Conservation (phyloP, 1,140 invertebrate genomes). For the Cherax destructor region DNA sequence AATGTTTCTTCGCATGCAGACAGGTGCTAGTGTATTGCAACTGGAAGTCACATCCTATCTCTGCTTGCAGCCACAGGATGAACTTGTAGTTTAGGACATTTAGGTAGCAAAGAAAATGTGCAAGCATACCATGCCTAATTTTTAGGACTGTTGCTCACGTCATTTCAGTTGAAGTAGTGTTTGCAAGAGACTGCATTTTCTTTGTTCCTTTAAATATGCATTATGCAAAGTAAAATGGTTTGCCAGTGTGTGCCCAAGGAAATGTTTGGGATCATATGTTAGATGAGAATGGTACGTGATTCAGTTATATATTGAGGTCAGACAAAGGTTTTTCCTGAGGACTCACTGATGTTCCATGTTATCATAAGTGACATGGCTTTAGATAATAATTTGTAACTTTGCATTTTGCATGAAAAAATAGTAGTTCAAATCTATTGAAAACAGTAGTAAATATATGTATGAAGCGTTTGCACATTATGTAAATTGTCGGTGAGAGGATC, state of each 20-base stretch:
- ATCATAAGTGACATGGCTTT: background rate
- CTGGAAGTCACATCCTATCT: constrained; percentile 55
- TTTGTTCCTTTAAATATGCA: constrained; percentile 58
- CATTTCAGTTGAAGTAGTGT: background rate
- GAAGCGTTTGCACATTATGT: constrained; percentile 47
- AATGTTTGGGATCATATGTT: background rate
- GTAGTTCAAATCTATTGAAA: constrained; percentile 25
- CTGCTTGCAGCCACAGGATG: constrained; percentile 54
- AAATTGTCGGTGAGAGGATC: constrained; percentile 38
- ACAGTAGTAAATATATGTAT: constrained; percentile 29
- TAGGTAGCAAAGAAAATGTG: constrained; percentile 53
- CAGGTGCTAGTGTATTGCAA: constrained; percentile 55
- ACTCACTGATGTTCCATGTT: background rate
- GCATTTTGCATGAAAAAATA: constrained; percentile 64
- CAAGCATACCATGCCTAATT: background rate
- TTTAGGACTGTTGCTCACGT: background rate
- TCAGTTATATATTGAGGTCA: constrained; percentile 12
- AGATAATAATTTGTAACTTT: constrained; percentile 52
- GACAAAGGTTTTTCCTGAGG: background rate
- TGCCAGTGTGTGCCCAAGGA: background rate
- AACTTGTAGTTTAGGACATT: constrained; percentile 51
- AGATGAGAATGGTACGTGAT: constrained; percentile 32
- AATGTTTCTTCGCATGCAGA: constrained; percentile 59
- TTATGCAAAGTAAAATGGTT: constrained; percentile 59
- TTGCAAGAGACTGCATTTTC: constrained; percentile 44